Percentiles rank a stretch among this genome's conserved stretches.
Conservation (phyloP, 2,888 invertebrate genomes). For the Ennomos fuscantarius region DNA sequence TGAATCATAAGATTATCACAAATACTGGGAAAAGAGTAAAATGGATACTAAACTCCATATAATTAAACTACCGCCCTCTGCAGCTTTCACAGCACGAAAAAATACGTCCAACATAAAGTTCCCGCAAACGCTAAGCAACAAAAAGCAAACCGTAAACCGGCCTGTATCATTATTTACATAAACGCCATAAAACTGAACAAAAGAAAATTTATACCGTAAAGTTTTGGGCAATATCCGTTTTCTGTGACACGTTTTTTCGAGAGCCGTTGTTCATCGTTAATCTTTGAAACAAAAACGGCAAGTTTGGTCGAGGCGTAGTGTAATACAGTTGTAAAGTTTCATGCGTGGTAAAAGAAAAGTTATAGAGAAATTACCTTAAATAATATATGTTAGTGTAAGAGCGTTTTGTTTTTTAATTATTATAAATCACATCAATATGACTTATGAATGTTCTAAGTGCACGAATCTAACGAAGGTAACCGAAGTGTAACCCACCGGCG, state of each 20-base stretch:
- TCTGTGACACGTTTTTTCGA: slow-evolving; percentile 80
- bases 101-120: slow-evolving; percentile 24
- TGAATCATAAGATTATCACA: not conserved
- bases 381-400: no score
- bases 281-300: slow-evolving; percentile 82
- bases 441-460: no score
- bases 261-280: slow-evolving; percentile 81
- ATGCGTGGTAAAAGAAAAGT: not conserved
- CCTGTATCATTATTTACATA: slow-evolving; percentile 71
- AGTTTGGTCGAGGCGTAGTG: slow-evolving; percentile 57
- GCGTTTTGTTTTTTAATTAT: no score
- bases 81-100: slow-evolving; percentile 14
- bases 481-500: no score
- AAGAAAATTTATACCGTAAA: slow-evolving; percentile 76
- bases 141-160: slow-evolving; percentile 58
- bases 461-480: no score
- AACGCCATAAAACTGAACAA: slow-evolving; percentile 69
- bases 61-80: slow-evolving; percentile 19
- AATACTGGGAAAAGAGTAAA: slow-evolving; percentile 1
- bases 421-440: no score
- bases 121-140: slow-evolving; percentile 24
- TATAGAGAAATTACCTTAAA: no score
- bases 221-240: slow-evolving; percentile 77
- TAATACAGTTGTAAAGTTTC: slow-evolving; percentile 12
- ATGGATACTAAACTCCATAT: slow-evolving; percentile 18